Evolutionary conservation across 53 echinoderm and acorn worm species (phyloP), one percentile per base, ranked within the genome.

Genomic region (Holothuria scabra): DNA sequence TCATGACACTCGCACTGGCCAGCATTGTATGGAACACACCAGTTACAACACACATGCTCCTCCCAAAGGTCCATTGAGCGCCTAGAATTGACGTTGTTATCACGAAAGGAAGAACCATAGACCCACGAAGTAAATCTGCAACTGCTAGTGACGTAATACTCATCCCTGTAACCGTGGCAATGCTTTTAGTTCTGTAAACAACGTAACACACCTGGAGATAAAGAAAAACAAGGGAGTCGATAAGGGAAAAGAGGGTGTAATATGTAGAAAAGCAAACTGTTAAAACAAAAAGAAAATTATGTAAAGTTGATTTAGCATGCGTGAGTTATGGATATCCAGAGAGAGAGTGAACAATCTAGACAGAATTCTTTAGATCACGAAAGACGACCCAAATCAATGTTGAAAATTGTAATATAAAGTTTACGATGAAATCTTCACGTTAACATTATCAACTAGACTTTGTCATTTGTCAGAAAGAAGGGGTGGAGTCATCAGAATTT

Each of bases 131-230:
- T 18, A 95, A 70, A 65, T 95, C 95, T 23, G 95, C 95, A 11
- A 95, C 70, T 67, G 95, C 87, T 30, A 95, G 76, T 48, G 95
- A 95, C 67, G 95, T 85, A 71, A 95, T 95, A 44, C 95, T 88
- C 95, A 95, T 93, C 23, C 95, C 95, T 35, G 95, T 95, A n/a
- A 90, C 95, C 19, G 93, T 95, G 84, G 90, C 88, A 82, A 95
- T 90, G 29, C 95, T 95, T 8, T 85, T 88, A 18, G 95, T 95
- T 30, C 93, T 90, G 49, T 93, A 88, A 28, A 95, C 91, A 0
- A 95, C 95, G 90, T 95, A 95, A 76, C 95, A 93, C 35, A 95
- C 93, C 95, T 95, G 86, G n/a, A 3, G 30, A 32, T 19, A 16
- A 3, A 41, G 6, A 32, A 81, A 25, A 20, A 58, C 14, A 25